These are phyloP conservation scores for Panurus biarmicus DNA, from an alignment of 2,113 vertebrate species.

Conservation along the genomic window DNA sequence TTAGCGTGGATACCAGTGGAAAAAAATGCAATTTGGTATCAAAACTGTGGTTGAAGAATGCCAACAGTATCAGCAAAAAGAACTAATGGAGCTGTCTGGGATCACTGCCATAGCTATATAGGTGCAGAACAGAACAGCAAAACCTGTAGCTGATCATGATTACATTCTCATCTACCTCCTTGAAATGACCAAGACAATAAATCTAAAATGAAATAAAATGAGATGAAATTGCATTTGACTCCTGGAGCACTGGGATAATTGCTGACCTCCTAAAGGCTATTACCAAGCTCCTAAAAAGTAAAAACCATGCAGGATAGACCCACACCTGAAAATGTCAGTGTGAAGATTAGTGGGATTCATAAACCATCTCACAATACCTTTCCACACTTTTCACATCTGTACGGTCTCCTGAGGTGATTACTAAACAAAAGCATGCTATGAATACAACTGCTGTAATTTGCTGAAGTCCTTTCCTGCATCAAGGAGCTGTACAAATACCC, in stretches of 20 bases:
- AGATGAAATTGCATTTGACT: slow-evolving; percentile 52
- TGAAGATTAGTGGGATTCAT: slow-evolving; percentile 18
- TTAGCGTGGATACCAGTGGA: not conserved
- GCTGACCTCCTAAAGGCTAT: slow-evolving; percentile 45
- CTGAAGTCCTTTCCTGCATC: not conserved
- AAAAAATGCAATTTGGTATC: not conserved
- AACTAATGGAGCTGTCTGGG: not conserved
- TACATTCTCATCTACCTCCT: slow-evolving; percentile 36
- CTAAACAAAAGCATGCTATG: not conserved
- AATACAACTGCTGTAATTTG: not conserved
- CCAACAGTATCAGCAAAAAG: not conserved
- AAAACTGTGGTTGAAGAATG: not conserved
- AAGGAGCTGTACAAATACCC: not conserved
- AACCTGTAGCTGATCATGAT: not conserved
- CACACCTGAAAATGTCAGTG: slow-evolving; percentile 21
- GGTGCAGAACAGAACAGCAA: not conserved
- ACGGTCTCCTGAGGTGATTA: not conserved
- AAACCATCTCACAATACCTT: not conserved
- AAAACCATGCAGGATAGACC: not conserved
- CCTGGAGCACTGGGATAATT: slow-evolving; percentile 42
- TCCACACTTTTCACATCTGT: not conserved
- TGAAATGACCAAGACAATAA: slow-evolving; percentile 38
- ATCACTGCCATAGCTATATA: not conserved
- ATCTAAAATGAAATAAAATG: slow-evolving; percentile 53
- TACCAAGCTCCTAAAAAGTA: slow-evolving; percentile 33